Percentiles rank a stretch among this genome's conserved stretches.
phyloP scores from a whole-genome alignment of 2,113 vertebrate genomes.

The Morone saxatilis region DNA sequence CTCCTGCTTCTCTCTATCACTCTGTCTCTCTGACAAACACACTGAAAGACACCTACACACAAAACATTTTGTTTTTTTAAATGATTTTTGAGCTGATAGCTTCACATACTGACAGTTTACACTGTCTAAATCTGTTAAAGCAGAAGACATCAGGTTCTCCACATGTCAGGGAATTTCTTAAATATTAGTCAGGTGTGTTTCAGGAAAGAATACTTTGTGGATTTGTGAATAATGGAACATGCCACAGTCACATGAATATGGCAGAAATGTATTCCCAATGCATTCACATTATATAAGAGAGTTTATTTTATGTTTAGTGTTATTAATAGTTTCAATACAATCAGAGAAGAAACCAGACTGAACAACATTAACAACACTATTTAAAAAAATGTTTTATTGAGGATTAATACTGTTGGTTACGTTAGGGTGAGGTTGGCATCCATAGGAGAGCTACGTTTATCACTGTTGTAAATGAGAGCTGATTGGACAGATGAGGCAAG shows the following conservation, averaged over 20 bases:
- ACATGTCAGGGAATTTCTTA: neutral
- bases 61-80: conserved; percentile 59
- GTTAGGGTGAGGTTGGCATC: neutral
- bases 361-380: neutral
- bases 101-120: conserved; percentile 8
- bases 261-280: neutral
- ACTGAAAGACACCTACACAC: conserved; percentile 64
- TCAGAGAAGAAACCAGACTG: neutral
- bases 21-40: conserved; percentile 69
- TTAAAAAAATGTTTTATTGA: neutral
- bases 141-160: neutral
- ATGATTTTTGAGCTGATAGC: conserved; percentile 32
- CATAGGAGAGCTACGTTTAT: neutral
- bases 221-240: neutral
- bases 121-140: neutral
- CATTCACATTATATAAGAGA: neutral
- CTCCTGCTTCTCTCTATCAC: conserved; percentile 57
- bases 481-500: too few relatives aligned
- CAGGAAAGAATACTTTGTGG: neutral
- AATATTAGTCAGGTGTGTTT: neutral
- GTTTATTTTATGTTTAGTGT: neutral
- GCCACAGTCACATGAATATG: neutral
- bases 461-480: neutral
- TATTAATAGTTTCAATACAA: neutral
- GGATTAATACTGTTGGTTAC: neutral